Evolutionary conservation across 2,888 invertebrate species (phyloP).

Genomic region (Ceriagrion tenellum): DNA sequence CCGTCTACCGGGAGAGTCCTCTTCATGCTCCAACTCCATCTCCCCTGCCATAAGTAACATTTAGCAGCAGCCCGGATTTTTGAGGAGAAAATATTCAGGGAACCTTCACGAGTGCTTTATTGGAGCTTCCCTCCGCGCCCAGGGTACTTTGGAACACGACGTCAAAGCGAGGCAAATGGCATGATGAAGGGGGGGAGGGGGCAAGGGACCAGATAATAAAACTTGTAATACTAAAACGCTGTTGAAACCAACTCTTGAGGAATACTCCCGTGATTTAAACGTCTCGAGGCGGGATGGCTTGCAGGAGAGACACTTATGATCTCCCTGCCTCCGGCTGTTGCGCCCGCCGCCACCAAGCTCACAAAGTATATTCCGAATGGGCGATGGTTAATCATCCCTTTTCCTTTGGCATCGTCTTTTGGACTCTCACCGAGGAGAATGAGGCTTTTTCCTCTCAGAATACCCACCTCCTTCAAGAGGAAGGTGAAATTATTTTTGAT

Average conservation of each 20-base stretch:
- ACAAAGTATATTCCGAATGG: neutral
- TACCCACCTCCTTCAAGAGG: neutral
- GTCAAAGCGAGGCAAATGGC: neutral
- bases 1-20: neutral
- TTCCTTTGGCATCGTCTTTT: neutral
- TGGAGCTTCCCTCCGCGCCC: neutral
- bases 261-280: neutral
- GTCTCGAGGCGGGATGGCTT: neutral
- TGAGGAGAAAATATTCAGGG: neutral
- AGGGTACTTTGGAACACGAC: neutral
- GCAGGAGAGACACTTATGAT: neutral
- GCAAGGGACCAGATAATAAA: neutral
- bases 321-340: neutral
- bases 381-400: neutral
- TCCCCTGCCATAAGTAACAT: neutral
- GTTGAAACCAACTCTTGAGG: neutral
- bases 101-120: neutral
- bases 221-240: slow-evolving; percentile 21
- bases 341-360: neutral
- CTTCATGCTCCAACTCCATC: neutral
- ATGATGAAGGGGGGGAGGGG: neutral
- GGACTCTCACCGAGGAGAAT: neutral
- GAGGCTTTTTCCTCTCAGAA: neutral
- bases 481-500: neutral
- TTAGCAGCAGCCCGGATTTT: neutral